Evolutionary conservation across 2,888 invertebrate species (phyloP), one percentile per base, ranked within the genome.

Genomic region (Amphimallon solstitiale): DNA sequence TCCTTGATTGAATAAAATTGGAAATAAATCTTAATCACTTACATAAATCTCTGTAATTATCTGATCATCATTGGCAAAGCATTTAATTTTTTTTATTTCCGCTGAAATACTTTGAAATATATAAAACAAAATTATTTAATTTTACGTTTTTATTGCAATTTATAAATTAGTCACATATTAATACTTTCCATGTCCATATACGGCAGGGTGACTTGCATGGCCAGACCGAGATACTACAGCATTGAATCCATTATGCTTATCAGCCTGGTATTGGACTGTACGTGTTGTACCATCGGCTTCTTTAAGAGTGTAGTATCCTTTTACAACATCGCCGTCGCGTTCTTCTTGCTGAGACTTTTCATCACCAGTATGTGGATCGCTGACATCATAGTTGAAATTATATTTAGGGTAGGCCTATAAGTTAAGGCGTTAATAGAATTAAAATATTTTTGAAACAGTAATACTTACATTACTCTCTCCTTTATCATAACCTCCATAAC

Each of bases 271-370:
- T 54, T 38, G 38, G 4, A 54, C 54, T 1, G 54, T 38, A n/a
- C 54, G 54, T 1, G 15, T 40, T 21, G 54, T 54, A n/a, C 54
- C 54, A 23, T 54, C 54, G 19, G 54, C 21, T 38, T 54, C 54
- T 12, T 40, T 54, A 3, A 54, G n/a, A 7, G 12, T 38, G 38
- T 54, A 54, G 10, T 17, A 19, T 12, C 54, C 54, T 6, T 12
- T 17, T 19, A 54, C 54, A 4, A 38, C 38, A n/a, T 54, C 54
- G 1, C 54, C 54, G 12, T 54, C 54, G 5, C 54, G 17, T 12
- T 54, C 38, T 54, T 54, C 54, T 38, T 54, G 38, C 21, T 54
- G 54, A 10, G 54, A 38, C 7, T 54, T 54, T 10, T 54, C 54
- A 38, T 54, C 54, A 1, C 54, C 54, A 34, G 54, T 54, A 21